These are phyloP conservation scores for Chinchilla lanigera DNA, from an alignment of 2,113 vertebrate species.

Conservation along the genomic window DNA sequence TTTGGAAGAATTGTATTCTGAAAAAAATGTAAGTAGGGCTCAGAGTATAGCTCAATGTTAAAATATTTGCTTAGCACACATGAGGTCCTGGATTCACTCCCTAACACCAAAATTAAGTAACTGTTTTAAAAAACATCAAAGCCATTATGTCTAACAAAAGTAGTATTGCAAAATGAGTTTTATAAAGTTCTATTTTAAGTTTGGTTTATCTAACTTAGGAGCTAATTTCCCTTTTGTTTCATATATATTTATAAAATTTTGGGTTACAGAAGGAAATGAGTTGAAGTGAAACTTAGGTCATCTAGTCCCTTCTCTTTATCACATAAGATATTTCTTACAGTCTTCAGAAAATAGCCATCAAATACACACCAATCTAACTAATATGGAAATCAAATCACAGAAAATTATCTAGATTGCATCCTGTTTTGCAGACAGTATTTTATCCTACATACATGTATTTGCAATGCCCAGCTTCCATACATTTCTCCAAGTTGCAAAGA, in stretches of 20 bases:
- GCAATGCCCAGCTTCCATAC: neutral
- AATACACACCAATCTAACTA: neutral
- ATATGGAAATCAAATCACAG: neutral
- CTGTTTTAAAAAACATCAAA: neutral
- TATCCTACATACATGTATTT: neutral
- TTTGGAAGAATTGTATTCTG: neutral
- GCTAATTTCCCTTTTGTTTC: neutral
- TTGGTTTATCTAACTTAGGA: neutral
- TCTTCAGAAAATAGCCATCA: neutral
- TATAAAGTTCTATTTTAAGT: neutral
- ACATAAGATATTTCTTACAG: neutral
- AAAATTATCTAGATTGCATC: neutral
- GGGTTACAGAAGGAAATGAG: neutral
- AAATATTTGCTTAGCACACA: neutral
- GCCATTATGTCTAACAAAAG: neutral
- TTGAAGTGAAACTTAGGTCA: neutral
- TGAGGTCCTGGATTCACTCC: neutral
- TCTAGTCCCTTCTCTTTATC: neutral
- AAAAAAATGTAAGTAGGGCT: neutral
- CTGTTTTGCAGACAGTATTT: neutral
- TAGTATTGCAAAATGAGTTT: neutral
- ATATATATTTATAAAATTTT: neutral
- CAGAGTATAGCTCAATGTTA: neutral
- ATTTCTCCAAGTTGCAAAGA: neutral
- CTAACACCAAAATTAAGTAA: neutral